A percentile compares a stretch with the other conserved stretches of the same genome.
phyloP scores from a whole-genome alignment of 1,140 invertebrate genomes.

The Ceratina australensis region DNA sequence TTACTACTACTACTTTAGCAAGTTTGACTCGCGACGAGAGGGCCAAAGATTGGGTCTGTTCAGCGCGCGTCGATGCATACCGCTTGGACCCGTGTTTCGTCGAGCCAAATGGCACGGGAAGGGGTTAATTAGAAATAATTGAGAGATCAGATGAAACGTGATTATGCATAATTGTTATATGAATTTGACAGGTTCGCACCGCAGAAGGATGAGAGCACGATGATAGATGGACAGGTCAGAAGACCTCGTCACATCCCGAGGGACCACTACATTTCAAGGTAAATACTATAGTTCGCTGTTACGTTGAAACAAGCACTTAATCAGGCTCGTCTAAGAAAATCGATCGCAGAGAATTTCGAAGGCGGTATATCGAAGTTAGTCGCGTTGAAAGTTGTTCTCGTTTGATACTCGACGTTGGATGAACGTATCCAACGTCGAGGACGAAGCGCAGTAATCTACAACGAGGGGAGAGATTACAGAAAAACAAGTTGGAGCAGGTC shows the following conservation, averaged over 20 bases:
- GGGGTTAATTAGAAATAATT: too few relatives aligned
- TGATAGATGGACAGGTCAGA: constrained; percentile 70
- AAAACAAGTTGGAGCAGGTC: constrained; percentile 70
- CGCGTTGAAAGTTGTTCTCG: neutral
- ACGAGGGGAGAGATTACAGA: constrained; percentile 69
- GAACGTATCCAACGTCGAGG: constrained; percentile 12
- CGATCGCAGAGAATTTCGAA: too few relatives aligned
- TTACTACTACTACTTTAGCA: neutral
- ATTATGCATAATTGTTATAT: neutral
- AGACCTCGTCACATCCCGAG: constrained; percentile 68
- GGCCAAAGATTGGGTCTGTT: too few relatives aligned
- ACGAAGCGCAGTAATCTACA: constrained; percentile 45
- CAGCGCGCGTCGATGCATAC: too few relatives aligned
- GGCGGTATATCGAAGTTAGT: neutral
- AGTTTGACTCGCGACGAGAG: too few relatives aligned
- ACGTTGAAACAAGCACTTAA: too few relatives aligned
- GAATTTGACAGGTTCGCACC: constrained; percentile 62
- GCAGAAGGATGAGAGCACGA: constrained; percentile 66
- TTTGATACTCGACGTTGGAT: constrained; percentile 7
- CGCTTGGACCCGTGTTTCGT: too few relatives aligned
- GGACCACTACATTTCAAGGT: constrained; percentile 77
- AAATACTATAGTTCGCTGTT: neutral
- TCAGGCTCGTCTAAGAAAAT: too few relatives aligned
- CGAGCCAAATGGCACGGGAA: too few relatives aligned
- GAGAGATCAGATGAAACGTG: too few relatives aligned